Evolutionary conservation across 2,797 vertebrate genomes (phyloP).

Genomic region (Oophaga sylvatica): DNA sequence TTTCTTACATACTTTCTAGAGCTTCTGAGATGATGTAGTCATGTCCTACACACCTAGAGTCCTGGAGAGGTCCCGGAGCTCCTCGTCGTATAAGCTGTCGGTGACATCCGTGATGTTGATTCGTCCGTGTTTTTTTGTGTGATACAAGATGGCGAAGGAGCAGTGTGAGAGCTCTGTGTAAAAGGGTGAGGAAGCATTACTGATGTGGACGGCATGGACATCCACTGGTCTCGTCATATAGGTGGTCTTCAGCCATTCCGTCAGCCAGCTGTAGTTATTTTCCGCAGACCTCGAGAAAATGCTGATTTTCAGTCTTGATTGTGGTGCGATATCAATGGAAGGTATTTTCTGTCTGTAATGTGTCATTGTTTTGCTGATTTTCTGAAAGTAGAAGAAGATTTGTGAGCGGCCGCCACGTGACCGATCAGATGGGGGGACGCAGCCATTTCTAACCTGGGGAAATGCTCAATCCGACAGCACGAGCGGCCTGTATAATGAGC

Average conservation of each 20-base stretch:
- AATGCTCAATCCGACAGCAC: no score
- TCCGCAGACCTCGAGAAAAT: conserved; percentile 34
- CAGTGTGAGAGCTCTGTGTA: background rate
- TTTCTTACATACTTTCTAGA: background rate
- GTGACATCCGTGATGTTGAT: conserved; percentile 41
- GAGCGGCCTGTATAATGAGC: no score
- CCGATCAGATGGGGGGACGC: no score
- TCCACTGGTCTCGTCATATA: background rate
- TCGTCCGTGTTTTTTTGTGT: conserved; percentile 16
- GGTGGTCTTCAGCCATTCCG: background rate
- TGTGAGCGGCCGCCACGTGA: background rate
- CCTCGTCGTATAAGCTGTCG: conserved; percentile 22
- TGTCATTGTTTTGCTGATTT: background rate
- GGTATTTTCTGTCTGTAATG: background rate
- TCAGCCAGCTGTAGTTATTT: conserved; percentile 23
- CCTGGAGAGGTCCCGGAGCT: conserved; percentile 6
- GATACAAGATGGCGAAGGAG: conserved; percentile 42
- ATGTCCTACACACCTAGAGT: background rate
- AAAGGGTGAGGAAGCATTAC: background rate
- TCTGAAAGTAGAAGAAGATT: background rate
- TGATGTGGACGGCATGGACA: background rate
- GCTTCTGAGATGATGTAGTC: background rate
- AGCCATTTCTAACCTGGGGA: no score
- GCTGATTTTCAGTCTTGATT: background rate
- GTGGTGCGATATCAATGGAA: background rate